Base-by-base conservation (phyloP, 2,113 vertebrate genomes). In the Camelus bactrianus region DNA sequence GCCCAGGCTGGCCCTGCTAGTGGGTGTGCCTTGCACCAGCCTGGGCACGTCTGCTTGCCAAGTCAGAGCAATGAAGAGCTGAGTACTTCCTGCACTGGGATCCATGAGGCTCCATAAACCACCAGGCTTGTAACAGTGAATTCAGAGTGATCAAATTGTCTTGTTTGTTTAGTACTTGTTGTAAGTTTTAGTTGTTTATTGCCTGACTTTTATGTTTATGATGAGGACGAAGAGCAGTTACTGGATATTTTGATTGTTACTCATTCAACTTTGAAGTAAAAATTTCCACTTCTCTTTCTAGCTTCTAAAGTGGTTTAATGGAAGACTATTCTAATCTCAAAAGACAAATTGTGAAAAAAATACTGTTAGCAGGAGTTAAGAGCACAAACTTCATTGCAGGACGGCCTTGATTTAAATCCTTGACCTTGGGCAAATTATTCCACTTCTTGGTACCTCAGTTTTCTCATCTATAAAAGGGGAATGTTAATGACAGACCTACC, bases 191-290 rank as follows among this genome's bases (percentile, higher is more conserved):
- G 72, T 79, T 86, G 48, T 95, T 86, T 87, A 77, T 89, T 89
- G 42, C 15, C 60, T 58, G 62, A 50, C 64, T 76, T 94, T 94
- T 73, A 50, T 75, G 58, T 83, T 97, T 89, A 76, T 48, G 62
- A 72, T 48, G 72, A 82, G 17, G 28, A 62, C 11, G 12, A 86
- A 86, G 62, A 60, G 22, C 20, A 70, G 38, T 50, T 52, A 12
- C 60, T 95, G n/a, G 54, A 48, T 77, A 92, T 82, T 93, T 95
- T 72, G 46, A 60, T 64, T 85, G 54, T 91, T 83, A 88, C 38
- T 95, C 93, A 81, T 76, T 91, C 87, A 83, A 83, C 35, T 93
- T 91, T 52, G 56, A 94, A 89, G 93, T 38, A 93, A 90, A 94
- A 75, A 35, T 62, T 73, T 95, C 60, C 14, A 77, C 52, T 90